Conservation (phyloP, 2,113 vertebrate genomes). For the Takifugu bimaculatus region DNA sequence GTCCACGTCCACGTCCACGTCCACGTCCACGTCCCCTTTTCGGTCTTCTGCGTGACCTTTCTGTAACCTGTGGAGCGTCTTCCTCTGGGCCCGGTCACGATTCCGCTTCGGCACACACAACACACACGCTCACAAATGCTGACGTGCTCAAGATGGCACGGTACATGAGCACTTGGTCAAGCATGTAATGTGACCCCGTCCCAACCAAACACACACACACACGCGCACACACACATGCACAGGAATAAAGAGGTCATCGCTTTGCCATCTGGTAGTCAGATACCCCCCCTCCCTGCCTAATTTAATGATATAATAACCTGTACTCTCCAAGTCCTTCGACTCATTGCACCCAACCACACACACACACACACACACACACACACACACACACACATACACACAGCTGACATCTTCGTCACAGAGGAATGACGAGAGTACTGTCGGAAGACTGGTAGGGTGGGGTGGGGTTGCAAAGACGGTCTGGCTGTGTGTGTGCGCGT, state of each 20-base stretch:
- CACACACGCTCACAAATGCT: conserved; percentile 36
- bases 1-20: no score
- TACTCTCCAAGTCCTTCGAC: neutral
- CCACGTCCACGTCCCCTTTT: no score
- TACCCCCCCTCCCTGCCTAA: neutral
- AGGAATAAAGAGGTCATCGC: conserved; percentile 60
- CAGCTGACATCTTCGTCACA: conserved; percentile 41
- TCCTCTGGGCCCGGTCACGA: conserved; percentile 15
- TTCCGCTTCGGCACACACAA: conserved; percentile 15
- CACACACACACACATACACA: conserved; percentile 20
- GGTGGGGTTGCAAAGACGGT: conserved; percentile 31
- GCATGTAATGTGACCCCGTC: conserved; percentile 56
- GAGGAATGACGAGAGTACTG: conserved; percentile 27
- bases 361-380: conserved; percentile 30
- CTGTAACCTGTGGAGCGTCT: neutral
- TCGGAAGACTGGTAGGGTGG: conserved; percentile 4
- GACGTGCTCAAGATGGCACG: conserved; percentile 56
- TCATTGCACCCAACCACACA: conserved; percentile 5
- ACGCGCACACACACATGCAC: conserved; percentile 8
- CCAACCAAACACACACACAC: conserved; percentile 18
- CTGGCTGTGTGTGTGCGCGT: conserved; percentile 25
- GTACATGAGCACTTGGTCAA: conserved; percentile 61
- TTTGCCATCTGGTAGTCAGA: conserved; percentile 59
- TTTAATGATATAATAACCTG: conserved; percentile 28
- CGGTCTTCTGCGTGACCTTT: neutral